phyloP scores from a whole-genome alignment of 2,888 invertebrate species.

The Synanthedon andrenaeformis region DNA sequence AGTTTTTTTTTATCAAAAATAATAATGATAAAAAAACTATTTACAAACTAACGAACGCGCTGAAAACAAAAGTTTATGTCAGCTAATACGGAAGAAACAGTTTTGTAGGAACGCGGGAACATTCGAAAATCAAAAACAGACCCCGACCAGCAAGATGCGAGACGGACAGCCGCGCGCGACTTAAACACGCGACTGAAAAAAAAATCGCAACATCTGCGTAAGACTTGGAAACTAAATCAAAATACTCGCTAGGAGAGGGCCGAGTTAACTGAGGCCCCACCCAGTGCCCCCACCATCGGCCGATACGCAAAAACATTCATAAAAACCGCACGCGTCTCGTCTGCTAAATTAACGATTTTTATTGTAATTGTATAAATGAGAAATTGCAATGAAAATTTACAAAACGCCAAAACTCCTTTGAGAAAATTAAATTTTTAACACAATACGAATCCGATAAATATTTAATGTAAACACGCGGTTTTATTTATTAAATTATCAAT shows the following conservation, averaged over 20 bases:
- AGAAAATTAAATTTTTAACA: slow-evolving; percentile 51
- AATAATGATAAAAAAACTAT: slow-evolving; percentile 27
- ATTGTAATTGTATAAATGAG: slow-evolving; percentile 27
- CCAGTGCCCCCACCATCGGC: slow-evolving; percentile 56
- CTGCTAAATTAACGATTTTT: slow-evolving; percentile 65
- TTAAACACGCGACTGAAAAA: slow-evolving; percentile 67
- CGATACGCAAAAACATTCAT: slow-evolving; percentile 66
- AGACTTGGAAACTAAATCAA: slow-evolving; percentile 70
- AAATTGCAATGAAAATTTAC: slow-evolving; percentile 42
- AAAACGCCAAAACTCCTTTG: slow-evolving; percentile 46
- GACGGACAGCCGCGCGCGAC: slow-evolving; percentile 48
- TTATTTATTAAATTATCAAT: slow-evolving; percentile 23
- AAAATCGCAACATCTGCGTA: slow-evolving; percentile 67
- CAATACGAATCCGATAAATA: slow-evolving; percentile 57
- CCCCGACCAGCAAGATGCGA: neutral
- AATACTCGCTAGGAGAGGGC: slow-evolving; percentile 68
- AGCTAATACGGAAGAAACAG: slow-evolving; percentile 7
- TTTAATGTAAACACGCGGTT: slow-evolving; percentile 55
- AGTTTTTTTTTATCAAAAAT: slow-evolving; percentile 11
- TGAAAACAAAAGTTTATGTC: slow-evolving; percentile 28
- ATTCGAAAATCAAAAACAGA: slow-evolving; percentile 31
- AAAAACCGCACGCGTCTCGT: slow-evolving; percentile 60
- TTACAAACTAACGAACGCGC: slow-evolving; percentile 23
- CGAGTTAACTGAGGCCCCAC: slow-evolving; percentile 62
- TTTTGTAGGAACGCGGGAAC: slow-evolving; percentile 32